Conservation (phyloP, 1,140 invertebrate genomes). For the Cydia fagiglandana region DNA sequence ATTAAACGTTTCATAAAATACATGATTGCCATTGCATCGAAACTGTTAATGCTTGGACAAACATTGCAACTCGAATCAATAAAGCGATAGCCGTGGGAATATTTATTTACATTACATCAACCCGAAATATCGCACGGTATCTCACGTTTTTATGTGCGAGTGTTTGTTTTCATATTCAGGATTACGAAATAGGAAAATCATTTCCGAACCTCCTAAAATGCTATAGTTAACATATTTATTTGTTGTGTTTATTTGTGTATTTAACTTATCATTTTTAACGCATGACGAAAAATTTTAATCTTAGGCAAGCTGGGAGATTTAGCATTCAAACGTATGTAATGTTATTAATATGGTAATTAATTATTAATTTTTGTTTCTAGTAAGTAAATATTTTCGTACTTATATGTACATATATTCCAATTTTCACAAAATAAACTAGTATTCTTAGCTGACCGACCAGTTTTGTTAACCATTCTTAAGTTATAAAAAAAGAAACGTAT, state of each 20-base stretch:
- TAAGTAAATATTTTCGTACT: neutral
- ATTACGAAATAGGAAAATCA: neutral
- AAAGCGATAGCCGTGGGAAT: slow-evolving; percentile 60
- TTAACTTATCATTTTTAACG: too few relatives aligned
- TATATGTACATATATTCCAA: too few relatives aligned
- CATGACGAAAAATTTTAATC: too few relatives aligned
- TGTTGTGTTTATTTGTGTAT: neutral
- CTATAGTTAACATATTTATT: neutral
- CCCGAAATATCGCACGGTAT: slow-evolving; percentile 52
- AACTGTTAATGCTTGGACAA: slow-evolving; percentile 43
- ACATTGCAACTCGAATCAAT: slow-evolving; percentile 58
- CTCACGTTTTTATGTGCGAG: slow-evolving; percentile 37
- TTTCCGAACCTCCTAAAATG: neutral
- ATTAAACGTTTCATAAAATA: too few relatives aligned
- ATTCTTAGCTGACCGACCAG: neutral
- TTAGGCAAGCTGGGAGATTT: too few relatives aligned
- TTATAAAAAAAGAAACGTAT: neutral
- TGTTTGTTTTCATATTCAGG: slow-evolving; percentile 8
- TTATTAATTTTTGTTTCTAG: neutral
- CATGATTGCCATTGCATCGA: slow-evolving; percentile 33
- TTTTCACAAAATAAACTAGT: too few relatives aligned
- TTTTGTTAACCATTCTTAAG: too few relatives aligned
- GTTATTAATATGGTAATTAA: neutral
- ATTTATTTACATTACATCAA: slow-evolving; percentile 62
- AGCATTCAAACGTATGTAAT: neutral